A percentile compares a stretch with the other conserved stretches of the same genome.
phyloP scores from a whole-genome alignment of 2,888 invertebrate species.

The Hirtodrosophila cameraria region DNA sequence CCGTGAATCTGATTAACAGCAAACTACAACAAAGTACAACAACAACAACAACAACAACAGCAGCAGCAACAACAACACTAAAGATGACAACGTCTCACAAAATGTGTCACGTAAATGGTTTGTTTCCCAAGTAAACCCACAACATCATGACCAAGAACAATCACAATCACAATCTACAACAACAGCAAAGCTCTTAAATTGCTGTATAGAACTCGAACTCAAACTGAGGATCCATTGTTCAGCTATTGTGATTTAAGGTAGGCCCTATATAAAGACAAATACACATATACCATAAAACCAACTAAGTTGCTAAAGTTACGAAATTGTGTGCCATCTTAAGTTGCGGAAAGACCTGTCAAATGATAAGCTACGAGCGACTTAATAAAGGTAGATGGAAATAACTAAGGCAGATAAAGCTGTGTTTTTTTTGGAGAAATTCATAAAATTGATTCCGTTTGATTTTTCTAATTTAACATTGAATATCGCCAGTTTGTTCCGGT shows the following conservation, averaged over 20 bases:
- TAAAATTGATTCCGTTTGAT: no score
- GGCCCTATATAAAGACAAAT: conserved; percentile 19
- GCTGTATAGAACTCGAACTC: conserved; percentile 27
- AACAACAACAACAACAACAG: conserved; percentile 12
- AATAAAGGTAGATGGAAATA: background rate
- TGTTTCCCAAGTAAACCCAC: conserved; percentile 61
- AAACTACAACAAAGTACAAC: conserved; percentile 46
- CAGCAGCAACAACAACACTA: conserved; percentile 4
- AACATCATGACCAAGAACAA: conserved; percentile 65
- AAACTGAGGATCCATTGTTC: conserved; percentile 38
- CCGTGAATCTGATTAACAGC: conserved; percentile 77
- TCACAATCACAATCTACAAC: conserved; percentile 12
- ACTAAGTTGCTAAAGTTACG: conserved; percentile 11
- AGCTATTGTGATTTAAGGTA: conserved; percentile 28
- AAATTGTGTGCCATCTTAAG: conserved; percentile 13
- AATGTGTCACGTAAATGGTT: conserved; percentile 75
- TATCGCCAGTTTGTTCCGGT: no score
- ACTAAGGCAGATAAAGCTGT: no score
- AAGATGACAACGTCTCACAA: conserved; percentile 32
- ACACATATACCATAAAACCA: conserved; percentile 5
- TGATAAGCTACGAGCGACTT: conserved; percentile 12
- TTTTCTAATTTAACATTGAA: no score
- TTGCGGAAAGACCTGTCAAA: conserved; percentile 26
- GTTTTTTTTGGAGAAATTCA: no score
- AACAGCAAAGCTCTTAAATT: conserved; percentile 57